Conservation (phyloP, 2,888 invertebrate genomes). For the Neoscelio sp. region DNA sequence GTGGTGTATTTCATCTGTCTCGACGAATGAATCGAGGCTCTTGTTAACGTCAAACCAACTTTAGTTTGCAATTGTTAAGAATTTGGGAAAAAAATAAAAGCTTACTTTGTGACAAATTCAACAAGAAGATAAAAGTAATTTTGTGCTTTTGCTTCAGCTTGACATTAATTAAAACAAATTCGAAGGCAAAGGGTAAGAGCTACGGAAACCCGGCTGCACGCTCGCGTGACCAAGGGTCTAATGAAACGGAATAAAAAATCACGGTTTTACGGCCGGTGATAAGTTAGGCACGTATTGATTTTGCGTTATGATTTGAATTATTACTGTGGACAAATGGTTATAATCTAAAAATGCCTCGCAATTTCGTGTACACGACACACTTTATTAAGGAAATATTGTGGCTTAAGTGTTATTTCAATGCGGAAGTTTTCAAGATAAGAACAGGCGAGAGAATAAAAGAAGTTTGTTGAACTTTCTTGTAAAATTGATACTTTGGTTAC, state of each 20-base stretch:
- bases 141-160: too few species aligned
- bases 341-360: conserved; percentile 25
- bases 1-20: neutral
- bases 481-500: conserved; percentile 32
- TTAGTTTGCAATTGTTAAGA: neutral
- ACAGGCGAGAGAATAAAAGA: conserved; percentile 26
- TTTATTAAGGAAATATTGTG: conserved; percentile 32
- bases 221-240: conserved; percentile 41
- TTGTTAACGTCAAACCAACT: conserved; percentile 24
- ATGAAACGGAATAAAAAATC: conserved; percentile 40
- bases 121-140: too few species aligned
- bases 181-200: conserved; percentile 6
- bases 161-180: conserved; percentile 26
- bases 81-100: too few species aligned
- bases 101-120: too few species aligned
- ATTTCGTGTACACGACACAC: conserved; percentile 7
- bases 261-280: conserved; percentile 14
- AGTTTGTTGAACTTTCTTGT: conserved; percentile 44
- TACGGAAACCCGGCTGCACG: conserved; percentile 12
- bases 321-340: conserved; percentile 4
- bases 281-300: conserved; percentile 30
- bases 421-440: conserved; percentile 3
- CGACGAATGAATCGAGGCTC: conserved; percentile 20
- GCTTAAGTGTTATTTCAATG: conserved; percentile 27
- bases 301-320: conserved; percentile 21